phyloP scores from a whole-genome alignment of 2,113 vertebrate genomes.

The Podarcis cretensis region DNA sequence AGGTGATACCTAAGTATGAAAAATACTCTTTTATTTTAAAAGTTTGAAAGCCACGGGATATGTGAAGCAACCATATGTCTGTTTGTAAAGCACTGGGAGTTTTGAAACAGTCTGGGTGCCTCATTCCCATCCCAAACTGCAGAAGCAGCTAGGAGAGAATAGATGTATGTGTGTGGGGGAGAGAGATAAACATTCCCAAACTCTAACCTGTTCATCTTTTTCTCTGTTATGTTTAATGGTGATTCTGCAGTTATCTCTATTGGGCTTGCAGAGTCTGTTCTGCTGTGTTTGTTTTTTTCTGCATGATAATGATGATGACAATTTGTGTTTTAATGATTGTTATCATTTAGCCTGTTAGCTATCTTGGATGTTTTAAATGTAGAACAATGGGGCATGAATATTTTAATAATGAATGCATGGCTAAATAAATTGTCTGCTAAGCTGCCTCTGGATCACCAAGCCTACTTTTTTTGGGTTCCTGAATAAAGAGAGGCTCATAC shows the following conservation, averaged over 20 bases:
- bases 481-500: too few relatives aligned
- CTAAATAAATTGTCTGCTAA: background rate
- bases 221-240: background rate
- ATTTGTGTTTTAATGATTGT: background rate
- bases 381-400: background rate
- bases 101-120: background rate
- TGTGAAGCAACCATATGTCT: background rate
- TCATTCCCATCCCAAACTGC: background rate
- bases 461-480: background rate
- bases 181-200: background rate
- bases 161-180: background rate
- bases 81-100: background rate
- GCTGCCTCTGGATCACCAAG: background rate
- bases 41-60: background rate
- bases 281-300: background rate
- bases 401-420: background rate
- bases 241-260: background rate
- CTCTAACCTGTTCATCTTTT: background rate
- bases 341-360: background rate
- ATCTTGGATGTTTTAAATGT: background rate
- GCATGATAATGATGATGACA: background rate
- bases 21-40: background rate
- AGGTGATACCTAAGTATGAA: too few relatives aligned
- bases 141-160: background rate
- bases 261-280: background rate